A percentile compares a stretch with the other conserved stretches of the same genome.
These are phyloP conservation scores for Drosophila azteca DNA, from an alignment of 1,140 invertebrate genomes.

Conservation along the genomic window DNA sequence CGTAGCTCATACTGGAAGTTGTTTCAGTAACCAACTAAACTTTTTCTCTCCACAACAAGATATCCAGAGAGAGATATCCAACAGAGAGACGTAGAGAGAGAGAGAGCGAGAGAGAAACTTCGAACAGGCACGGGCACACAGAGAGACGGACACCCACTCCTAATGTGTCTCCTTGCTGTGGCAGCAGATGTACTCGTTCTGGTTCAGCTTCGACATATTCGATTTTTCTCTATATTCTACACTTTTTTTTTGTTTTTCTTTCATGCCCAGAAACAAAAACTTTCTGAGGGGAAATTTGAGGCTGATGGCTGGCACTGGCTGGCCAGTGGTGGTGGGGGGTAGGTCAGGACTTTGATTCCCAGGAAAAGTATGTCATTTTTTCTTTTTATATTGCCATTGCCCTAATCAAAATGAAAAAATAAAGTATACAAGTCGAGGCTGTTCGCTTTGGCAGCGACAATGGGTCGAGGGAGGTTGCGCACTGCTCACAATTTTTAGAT, in stretches of 20 bases:
- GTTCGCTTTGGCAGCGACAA: conserved; percentile 47
- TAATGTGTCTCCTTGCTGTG: conserved; percentile 4
- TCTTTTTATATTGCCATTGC: conserved; percentile 45
- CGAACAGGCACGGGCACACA: too few species aligned
- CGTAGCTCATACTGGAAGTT: conserved; percentile 43
- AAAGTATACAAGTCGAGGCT: conserved; percentile 71
- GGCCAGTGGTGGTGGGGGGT: too few species aligned
- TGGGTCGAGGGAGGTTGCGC: conserved; percentile 18
- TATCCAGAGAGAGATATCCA: too few species aligned
- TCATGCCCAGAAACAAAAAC: too few species aligned
- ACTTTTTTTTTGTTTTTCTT: too few species aligned
- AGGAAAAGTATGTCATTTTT: too few species aligned
- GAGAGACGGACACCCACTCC: neutral
- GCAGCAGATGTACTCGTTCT: conserved; percentile 1
- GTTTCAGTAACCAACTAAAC: neutral
- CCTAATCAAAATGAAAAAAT: conserved; percentile 76
- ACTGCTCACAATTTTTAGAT: neutral
- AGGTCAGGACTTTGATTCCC: too few species aligned
- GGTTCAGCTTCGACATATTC: neutral
- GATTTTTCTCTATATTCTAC: neutral
- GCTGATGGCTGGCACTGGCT: neutral
- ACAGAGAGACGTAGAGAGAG: too few species aligned
- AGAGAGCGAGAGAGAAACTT: too few species aligned
- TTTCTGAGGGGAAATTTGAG: neutral
- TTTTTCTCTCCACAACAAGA: neutral